phyloP scores from a whole-genome alignment of 2,113 vertebrate genomes.

The Trematocara variabile region DNA sequence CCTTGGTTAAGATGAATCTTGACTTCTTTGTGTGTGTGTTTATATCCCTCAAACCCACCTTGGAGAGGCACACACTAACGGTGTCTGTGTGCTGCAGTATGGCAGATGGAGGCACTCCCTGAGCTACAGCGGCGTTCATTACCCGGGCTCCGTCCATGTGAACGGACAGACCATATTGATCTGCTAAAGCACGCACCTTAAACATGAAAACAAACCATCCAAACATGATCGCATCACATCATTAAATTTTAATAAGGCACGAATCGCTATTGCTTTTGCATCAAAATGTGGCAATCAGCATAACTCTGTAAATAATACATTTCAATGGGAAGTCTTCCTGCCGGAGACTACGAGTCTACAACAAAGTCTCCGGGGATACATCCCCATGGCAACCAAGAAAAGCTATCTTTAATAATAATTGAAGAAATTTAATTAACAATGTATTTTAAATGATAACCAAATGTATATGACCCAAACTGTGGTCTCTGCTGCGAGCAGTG shows the following conservation, averaged over 20 bases:
- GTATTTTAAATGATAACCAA: not conserved
- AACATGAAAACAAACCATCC: not conserved
- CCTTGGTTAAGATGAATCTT: not conserved
- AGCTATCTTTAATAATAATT: not conserved
- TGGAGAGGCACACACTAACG: conserved; percentile 84
- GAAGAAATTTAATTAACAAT: not conserved
- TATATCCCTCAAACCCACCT: conserved; percentile 68
- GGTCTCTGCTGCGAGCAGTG: not conserved
- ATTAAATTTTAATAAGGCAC: not conserved
- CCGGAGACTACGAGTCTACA: not conserved
- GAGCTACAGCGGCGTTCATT: conserved; percentile 79
- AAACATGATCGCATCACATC: not conserved
- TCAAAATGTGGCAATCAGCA: not conserved
- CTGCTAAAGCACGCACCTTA: conserved; percentile 76
- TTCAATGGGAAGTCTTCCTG: not conserved
- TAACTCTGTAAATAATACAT: not conserved
- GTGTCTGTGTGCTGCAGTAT: conserved; percentile 83
- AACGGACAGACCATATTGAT: conserved; percentile 64
- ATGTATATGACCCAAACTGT: not conserved
- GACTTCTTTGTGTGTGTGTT: not conserved
- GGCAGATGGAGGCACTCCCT: conserved; percentile 58
- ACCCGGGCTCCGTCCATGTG: conserved; percentile 85
- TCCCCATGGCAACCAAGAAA: not conserved
- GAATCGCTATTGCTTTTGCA: not conserved
- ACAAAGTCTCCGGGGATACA: not conserved